Conservation (phyloP, 2,888 invertebrate genomes). For the Tetanocera ferruginea region DNA sequence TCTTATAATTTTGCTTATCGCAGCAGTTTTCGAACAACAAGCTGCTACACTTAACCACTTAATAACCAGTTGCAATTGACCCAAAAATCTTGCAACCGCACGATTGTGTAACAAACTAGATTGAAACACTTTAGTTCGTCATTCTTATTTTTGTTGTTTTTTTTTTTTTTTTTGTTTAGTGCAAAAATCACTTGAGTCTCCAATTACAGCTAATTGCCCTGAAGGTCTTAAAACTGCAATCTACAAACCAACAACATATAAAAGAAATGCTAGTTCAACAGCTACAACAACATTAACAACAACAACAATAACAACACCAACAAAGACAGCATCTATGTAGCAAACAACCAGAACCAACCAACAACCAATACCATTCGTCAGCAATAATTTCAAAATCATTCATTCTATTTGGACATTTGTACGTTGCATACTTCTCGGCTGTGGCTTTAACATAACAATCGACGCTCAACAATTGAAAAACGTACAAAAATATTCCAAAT, state of each 20-base stretch:
- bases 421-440: constrained; percentile 42
- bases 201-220: constrained; percentile 39
- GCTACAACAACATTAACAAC: neutral
- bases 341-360: neutral
- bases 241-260: neutral
- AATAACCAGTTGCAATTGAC: no score
- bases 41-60: no score
- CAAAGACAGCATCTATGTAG: neutral
- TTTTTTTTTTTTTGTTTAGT: neutral
- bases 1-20: neutral
- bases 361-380: constrained; percentile 8
- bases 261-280: neutral
- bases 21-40: neutral
- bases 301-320: constrained; percentile 14
- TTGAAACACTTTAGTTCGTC: neutral
- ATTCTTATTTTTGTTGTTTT: neutral
- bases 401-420: constrained; percentile 60
- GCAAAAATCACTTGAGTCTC: constrained; percentile 26
- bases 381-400: constrained; percentile 20
- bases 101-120: neutral
- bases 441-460: neutral
- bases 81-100: neutral
- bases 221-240: constrained; percentile 14
- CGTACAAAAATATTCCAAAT: constrained; percentile 8
- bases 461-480: constrained; percentile 10